Base-by-base conservation (phyloP, 2,888 invertebrate genomes). In the Polymixis flavicincta region DNA sequence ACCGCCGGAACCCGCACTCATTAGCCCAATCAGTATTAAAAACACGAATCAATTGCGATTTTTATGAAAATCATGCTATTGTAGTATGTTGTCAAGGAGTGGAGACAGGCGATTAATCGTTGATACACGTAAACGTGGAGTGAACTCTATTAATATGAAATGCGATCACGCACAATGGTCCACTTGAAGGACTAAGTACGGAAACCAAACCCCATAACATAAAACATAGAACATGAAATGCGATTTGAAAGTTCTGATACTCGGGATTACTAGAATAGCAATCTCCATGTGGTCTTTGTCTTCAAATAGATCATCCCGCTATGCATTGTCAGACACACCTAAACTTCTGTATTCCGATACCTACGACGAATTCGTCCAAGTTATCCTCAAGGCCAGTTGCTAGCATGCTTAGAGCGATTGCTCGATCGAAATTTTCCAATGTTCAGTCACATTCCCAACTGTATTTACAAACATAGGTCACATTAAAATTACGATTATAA, bases 381-480 rank as follows among this genome's bases (percentile, higher is more conserved):
- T 64, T 71, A 59, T 72, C n/a, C 13, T 48, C 64, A 71, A 65
- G 79, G 82, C 50, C 68, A 50, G 1, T 61, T 45, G 57, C 25
- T 55, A 52, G 72, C 60, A 28, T 9, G 64, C 45, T 54, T 61
- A 28, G 45, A 70, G 76, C 28, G 37, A 82, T 59, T 6, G 57
- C 17, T 59, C 25, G 25, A 68, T 83, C 68, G 57, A 70, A 74
- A 52, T 55, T 67, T 80, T 79, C 69, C 80, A 59, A 70, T 71
- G 45, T 81, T 60, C 59, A 55, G 25, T 67, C 60, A 65, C 74
- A 80, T 74, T 84, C 55, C 25, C 63, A 63, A 59, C 32, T 68
- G 22, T 84, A 84, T 84, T 84, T 81, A 85, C 82, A 82, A 82
- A 85, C 82, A 82, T 37, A 71, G 55, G 60, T 74, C 64, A 65